Evolutionary conservation across 2,113 vertebrate genomes (phyloP), one percentile per base, ranked within the genome.

Genomic region (Electrona antarctica): DNA sequence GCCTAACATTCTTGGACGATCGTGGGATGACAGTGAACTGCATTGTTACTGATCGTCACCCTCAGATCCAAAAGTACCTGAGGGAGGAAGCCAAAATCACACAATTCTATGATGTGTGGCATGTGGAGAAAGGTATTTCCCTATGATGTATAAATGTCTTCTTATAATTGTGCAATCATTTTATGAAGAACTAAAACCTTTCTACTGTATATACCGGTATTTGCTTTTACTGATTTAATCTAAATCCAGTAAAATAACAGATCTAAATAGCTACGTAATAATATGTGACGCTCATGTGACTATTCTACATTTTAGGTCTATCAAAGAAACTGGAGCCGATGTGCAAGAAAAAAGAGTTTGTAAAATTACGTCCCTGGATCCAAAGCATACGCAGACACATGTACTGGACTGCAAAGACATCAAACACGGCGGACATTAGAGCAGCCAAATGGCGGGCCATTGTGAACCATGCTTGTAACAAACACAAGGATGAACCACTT

Each of bases 361-460:
- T 66, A 28, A 71, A 72, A 50, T n/a, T n/a, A n/a, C n/a, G n/a
- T n/a, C n/a, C n/a, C n/a, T 71, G 69, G 60, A 12, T 60, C 48
- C 50, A n/a, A 1, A 15, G 45, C 8, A 73, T 78, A 0, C 73
- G 63, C 9, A 78, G 68, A 11, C 69, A 78, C 49, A 50, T 66
- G 3, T 57, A 61, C 50, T 58, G 50, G 55, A 57, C 63, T 7
- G 57, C 64, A 4, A 15, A 33, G 3, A 29, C 60, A 0, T 73
- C 76, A 8, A 56, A 12, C 3, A 29, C 69, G 1, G 66, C 55
- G n/a, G 45, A 46, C 13, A 68, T 67, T 10, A 60, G 55, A 29
- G 47, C 61, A n/a, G 75, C 69, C 4, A 77, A 77, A n/a, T 77
- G 75, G 61, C 65, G 55, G 15, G 50, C 75, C 3, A 46, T 78